Percentiles rank a stretch among this genome's conserved stretches.
Conservation (phyloP, 2,113 vertebrate genomes). For the Chiloscyllium plagiosum region DNA sequence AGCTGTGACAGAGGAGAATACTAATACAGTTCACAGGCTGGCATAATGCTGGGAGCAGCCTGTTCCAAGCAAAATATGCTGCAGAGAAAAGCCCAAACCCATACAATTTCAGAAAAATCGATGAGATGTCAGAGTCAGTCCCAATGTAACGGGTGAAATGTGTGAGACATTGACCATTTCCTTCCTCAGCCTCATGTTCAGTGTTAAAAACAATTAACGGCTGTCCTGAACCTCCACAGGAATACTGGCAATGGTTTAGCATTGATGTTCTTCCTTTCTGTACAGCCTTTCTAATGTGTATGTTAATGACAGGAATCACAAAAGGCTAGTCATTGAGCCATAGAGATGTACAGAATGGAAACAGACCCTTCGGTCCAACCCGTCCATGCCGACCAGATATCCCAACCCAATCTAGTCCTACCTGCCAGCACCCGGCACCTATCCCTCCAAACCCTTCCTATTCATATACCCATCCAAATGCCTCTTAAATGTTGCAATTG, state of each 20-base stretch:
- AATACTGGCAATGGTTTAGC: conserved; percentile 46
- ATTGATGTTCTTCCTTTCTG: neutral
- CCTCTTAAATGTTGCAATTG: too few relatives aligned
- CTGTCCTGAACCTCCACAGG: conserved; percentile 53
- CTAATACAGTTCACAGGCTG: neutral
- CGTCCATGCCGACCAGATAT: too few relatives aligned
- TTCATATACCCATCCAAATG: too few relatives aligned
- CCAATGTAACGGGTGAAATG: conserved; percentile 53
- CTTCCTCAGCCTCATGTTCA: conserved; percentile 60
- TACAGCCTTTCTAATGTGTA: neutral
- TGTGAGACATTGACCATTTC: conserved; percentile 55
- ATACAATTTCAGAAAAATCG: conserved; percentile 52
- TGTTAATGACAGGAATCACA: neutral
- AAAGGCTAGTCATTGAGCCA: too few relatives aligned
- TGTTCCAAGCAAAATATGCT: conserved; percentile 46
- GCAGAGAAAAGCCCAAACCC: conserved; percentile 44
- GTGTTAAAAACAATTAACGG: conserved; percentile 63
- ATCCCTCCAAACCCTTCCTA: too few relatives aligned
- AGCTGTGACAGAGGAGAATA: neutral
- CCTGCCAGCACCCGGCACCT: too few relatives aligned
- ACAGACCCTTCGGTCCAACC: too few relatives aligned
- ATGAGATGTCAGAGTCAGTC: conserved; percentile 55
- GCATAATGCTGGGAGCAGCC: conserved; percentile 49
- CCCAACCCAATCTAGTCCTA: too few relatives aligned
- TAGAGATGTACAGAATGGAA: too few relatives aligned